Evolutionary conservation across 2,888 invertebrate species (phyloP).

Genomic region (Drosophila rellima): DNA sequence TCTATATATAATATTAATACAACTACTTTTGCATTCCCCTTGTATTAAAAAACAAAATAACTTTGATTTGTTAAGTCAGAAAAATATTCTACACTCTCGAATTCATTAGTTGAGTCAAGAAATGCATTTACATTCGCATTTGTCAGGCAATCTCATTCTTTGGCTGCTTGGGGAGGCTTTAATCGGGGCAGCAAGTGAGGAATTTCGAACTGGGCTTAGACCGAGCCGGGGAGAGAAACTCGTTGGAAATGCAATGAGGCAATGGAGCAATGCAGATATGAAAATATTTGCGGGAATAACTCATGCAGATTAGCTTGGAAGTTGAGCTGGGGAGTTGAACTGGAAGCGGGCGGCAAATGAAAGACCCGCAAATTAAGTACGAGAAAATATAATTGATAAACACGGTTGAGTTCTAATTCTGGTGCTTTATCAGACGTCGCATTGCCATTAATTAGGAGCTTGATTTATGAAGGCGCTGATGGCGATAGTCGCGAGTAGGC

Average conservation of each 20-base stretch:
- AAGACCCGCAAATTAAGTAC: slow-evolving; percentile 67
- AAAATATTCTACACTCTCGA: slow-evolving; percentile 24
- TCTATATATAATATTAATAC: neutral
- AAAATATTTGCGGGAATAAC: slow-evolving; percentile 71
- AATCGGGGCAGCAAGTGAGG: slow-evolving; percentile 37
- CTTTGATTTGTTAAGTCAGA: slow-evolving; percentile 4
- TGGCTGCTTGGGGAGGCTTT: slow-evolving; percentile 13
- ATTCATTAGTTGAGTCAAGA: slow-evolving; percentile 38
- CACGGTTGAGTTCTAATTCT: slow-evolving; percentile 72
- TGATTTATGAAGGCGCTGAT: slow-evolving; percentile 79
- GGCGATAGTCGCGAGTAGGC: slow-evolving; percentile 36
- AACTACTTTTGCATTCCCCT: neutral
- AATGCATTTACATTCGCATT: slow-evolving; percentile 52
- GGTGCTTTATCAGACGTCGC: slow-evolving; percentile 57
- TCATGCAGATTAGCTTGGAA: slow-evolving; percentile 68
- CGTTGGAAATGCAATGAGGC: slow-evolving; percentile 33
- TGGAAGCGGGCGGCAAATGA: slow-evolving; percentile 17
- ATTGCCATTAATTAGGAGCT: slow-evolving; percentile 82
- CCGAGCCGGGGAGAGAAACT: slow-evolving; percentile 19
- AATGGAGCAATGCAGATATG: slow-evolving; percentile 53
- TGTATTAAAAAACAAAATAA: neutral
- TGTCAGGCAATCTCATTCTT: slow-evolving; percentile 45
- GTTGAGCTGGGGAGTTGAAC: neutral
- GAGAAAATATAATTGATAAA: slow-evolving; percentile 76
- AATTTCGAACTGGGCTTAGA: slow-evolving; percentile 30